Evolutionary conservation across 2,888 invertebrate genomes (phyloP).

Genomic region (Tipula lateralis): DNA sequence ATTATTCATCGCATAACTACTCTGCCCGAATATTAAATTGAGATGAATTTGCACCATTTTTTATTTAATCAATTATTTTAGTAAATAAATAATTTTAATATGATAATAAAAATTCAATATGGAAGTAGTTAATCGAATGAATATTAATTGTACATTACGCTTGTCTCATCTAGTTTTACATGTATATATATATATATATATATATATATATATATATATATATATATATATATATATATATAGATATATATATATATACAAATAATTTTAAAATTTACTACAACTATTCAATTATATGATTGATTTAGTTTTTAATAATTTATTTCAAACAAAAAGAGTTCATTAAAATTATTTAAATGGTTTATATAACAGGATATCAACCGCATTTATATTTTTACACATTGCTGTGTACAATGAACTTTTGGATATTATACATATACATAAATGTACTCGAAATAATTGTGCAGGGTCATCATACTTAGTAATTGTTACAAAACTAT

Average conservation of each 20-base stretch:
- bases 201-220: too few species aligned
- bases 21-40: too few species aligned
- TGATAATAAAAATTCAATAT: too few species aligned
- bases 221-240: background rate
- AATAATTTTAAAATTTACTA: background rate
- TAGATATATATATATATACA: background rate
- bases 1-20: too few species aligned
- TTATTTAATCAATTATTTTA: too few species aligned
- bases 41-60: too few species aligned
- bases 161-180: too few species aligned
- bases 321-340: background rate
- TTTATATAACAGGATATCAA: background rate
- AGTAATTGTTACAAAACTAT: background rate
- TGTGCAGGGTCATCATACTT: background rate
- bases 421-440: background rate
- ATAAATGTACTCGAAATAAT: background rate
- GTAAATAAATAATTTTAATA: too few species aligned
- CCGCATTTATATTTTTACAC: background rate
- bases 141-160: too few species aligned
- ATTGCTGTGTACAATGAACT: background rate
- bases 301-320: background rate
- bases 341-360: background rate
- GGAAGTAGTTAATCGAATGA: too few species aligned
- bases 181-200: too few species aligned
- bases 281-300: too few species aligned